Base-by-base conservation (phyloP, 2,888 invertebrate genomes). In the Scaeva pyrastri region DNA sequence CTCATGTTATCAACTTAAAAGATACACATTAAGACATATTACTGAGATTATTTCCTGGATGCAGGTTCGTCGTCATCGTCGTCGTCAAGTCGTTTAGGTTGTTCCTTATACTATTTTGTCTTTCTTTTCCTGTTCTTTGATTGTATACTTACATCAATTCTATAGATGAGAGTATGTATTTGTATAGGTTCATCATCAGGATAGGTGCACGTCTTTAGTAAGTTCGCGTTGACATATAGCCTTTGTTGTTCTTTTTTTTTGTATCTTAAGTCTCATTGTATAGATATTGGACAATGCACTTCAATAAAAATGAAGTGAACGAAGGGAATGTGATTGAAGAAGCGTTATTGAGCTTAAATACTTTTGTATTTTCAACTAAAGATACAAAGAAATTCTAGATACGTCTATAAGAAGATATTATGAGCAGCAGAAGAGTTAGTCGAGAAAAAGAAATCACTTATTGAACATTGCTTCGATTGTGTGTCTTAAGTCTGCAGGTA, bases 1-100 rank as follows among this genome's bases (percentile, higher is more conserved):
- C 43, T 82, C 66, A 66, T 71, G 45, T 64, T 71, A 56, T 70
- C 70, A 68, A 73, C 64, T 52, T 60, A 55, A 11, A 66, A 64
- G 71, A 41, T 64, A 74, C 43, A 81, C 81, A 72, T 76, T 82
- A 82, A 72, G 76, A 76, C 72, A 81, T 66, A 76, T 76, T 76
- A 76, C 55, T 68, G 50, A 77, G 71, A 82, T 76, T 52, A 62
- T 64, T 70, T 75, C 56, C 64, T n/a, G 26, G 75, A 62, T 75
- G 16, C 1, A 58, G 19, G 41, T 19, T 36, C 19, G 10, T 60
- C 41, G 23, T n/a, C n/a, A n/a, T n/a, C n/a, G n/a, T n/a, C n/a
- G n/a, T n/a, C n/a, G n/a, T n/a, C n/a, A n/a, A n/a, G n/a, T n/a
- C n/a, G 8, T 7, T n/a, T 43, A n/a, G 7, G 52, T 41, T 48